Conservation (phyloP, 2,888 invertebrate genomes). For the Cyrtodaria siliqua region DNA sequence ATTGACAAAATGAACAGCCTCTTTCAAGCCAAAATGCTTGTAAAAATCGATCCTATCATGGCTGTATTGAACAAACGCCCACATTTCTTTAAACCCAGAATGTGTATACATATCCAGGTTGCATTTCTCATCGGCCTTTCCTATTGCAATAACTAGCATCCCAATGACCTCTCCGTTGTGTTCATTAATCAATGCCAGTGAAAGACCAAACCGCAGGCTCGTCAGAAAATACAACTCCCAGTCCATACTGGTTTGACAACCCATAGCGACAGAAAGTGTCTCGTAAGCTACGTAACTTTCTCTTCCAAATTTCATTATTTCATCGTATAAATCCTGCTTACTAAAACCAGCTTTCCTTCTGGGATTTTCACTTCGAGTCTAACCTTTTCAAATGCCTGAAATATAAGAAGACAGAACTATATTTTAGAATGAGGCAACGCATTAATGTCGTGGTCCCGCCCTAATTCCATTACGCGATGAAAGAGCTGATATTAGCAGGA, state of each 20-base stretch:
- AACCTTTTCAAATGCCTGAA: conserved; percentile 32
- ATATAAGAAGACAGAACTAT: conserved; percentile 1
- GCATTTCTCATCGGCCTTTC: conserved; percentile 1
- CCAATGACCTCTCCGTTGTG: too few species aligned
- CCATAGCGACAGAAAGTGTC: conserved; percentile 17
- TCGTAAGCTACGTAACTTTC: conserved; percentile 25
- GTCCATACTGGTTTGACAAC: conserved; percentile 14
- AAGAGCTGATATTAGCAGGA: too few species aligned
- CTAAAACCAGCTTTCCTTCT: conserved; percentile 12
- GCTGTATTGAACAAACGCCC: conserved; percentile 9
- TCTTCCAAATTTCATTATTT: conserved; percentile 13
- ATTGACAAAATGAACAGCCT: conserved; percentile 29
- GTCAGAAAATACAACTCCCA: conserved; percentile 1
- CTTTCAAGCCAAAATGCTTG: conserved; percentile 13
- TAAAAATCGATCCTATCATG: conserved; percentile 28
- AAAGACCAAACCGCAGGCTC: conserved; percentile 1
- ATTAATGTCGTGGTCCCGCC: too few species aligned
- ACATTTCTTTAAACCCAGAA: conserved; percentile 7
- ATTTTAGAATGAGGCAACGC: too few species aligned
- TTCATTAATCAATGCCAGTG: too few species aligned
- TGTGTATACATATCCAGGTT: conserved; percentile 7
- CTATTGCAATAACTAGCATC: too few species aligned
- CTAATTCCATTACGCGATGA: too few species aligned
- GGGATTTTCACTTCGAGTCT: conserved; percentile 1
- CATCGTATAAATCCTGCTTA: conserved; percentile 28